Conservation (phyloP, 2,113 vertebrate species). For the Barbus barbus region DNA sequence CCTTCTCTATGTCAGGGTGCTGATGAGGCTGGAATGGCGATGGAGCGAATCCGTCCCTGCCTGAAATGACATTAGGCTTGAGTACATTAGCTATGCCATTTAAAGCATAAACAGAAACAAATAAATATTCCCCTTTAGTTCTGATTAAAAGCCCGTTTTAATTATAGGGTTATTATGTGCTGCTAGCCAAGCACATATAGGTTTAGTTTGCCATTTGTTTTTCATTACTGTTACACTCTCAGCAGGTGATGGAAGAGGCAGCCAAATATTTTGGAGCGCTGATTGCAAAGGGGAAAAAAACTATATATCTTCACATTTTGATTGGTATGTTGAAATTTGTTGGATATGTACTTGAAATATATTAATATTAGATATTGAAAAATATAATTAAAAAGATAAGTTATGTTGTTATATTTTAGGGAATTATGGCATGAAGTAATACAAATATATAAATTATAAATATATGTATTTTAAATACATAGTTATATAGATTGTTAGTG, state of each 20-base stretch:
- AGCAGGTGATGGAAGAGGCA: slow-evolving; percentile 32
- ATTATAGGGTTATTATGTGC: slow-evolving; percentile 53
- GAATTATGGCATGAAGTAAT: too few relatives aligned
- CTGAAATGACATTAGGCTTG: slow-evolving; percentile 62
- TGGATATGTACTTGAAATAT: background rate
- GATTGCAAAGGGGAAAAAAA: background rate
- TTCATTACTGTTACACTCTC: slow-evolving; percentile 25
- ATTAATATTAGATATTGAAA: too few relatives aligned
- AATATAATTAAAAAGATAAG: too few relatives aligned
- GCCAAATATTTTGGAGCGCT: background rate
- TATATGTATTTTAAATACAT: too few relatives aligned
- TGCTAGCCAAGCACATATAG: slow-evolving; percentile 45
- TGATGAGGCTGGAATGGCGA: slow-evolving; percentile 59
- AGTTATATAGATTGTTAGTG: too few relatives aligned
- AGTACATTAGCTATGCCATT: slow-evolving; percentile 67
- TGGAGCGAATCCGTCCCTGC: slow-evolving; percentile 58
- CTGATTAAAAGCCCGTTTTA: slow-evolving; percentile 56
- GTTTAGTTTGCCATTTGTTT: slow-evolving; percentile 31
- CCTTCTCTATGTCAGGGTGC: slow-evolving; percentile 38
- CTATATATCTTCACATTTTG: background rate
- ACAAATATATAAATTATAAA: too few relatives aligned
- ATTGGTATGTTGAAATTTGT: background rate
- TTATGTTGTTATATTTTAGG: too few relatives aligned
- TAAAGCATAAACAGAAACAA: slow-evolving; percentile 58
- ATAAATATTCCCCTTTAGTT: slow-evolving; percentile 55